phyloP scores from a whole-genome alignment of 30 jellyfish, hydroid and myxozoan species.

The Mastigias papua region DNA sequence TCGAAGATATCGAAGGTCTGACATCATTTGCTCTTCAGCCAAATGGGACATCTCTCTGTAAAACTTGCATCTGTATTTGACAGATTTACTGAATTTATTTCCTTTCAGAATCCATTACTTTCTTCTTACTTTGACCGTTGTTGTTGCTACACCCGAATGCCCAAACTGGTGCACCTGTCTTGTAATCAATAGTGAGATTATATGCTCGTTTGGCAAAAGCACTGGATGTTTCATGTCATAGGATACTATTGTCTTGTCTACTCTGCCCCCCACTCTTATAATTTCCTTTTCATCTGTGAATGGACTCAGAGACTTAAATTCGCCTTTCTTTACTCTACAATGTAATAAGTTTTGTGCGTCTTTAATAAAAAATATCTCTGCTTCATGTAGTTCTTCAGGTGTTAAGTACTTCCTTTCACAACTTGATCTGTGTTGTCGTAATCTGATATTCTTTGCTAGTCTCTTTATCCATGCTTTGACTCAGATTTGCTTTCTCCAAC shows the following conservation, averaged over 20 bases:
- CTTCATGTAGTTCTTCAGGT: constrained; percentile 60
- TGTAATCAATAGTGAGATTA: constrained; percentile 17
- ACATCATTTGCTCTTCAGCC: too few relatives aligned
- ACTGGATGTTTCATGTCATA: constrained; percentile 70
- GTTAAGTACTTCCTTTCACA: too few relatives aligned
- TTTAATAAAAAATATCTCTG: constrained; percentile 54
- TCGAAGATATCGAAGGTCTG: constrained; percentile 48
- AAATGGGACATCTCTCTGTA: too few relatives aligned
- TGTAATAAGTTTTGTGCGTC: constrained; percentile 66
- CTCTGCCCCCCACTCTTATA: constrained; percentile 77
- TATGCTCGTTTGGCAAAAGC: constrained; percentile 35
- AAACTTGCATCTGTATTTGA: too few relatives aligned
- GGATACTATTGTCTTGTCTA: constrained; percentile 39
- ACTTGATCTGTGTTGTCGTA: too few relatives aligned
- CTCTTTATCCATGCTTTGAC: too few relatives aligned
- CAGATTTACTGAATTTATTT: too few relatives aligned
- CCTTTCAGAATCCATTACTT: constrained; percentile 63
- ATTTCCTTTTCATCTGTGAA: neutral
- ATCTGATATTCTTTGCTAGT: too few relatives aligned
- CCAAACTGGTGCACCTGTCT: constrained; percentile 53
- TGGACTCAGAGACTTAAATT: constrained; percentile 66
- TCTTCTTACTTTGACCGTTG: constrained; percentile 49
- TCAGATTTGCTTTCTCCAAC: too few relatives aligned
- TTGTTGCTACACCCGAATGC: constrained; percentile 66
- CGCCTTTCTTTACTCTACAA: constrained; percentile 49